A percentile compares a stretch with the other conserved stretches of the same genome.
phyloP scores from a whole-genome alignment of 2,888 invertebrate genomes.

The Ornithoptera priamus region DNA sequence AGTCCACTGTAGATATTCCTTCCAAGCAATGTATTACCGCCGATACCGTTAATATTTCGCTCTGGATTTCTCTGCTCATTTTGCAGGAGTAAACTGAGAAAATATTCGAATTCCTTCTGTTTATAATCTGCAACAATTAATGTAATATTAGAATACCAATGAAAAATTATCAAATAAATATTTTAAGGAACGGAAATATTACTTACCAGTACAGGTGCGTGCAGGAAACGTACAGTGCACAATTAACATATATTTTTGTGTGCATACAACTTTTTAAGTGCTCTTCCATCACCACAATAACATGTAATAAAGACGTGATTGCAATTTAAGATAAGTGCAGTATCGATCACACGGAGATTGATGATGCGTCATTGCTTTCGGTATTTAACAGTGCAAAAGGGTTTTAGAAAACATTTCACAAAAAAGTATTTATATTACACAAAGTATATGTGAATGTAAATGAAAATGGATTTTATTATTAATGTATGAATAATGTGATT shows the following conservation, averaged over 20 bases:
- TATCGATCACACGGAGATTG: constrained; percentile 14
- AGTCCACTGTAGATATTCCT: constrained; percentile 46
- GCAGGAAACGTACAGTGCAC: constrained; percentile 36
- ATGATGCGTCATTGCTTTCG: neutral
- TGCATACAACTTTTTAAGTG: constrained; percentile 37
- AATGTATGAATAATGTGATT: constrained; percentile 2
- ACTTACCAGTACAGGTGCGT: constrained; percentile 35
- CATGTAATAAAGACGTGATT: constrained; percentile 27
- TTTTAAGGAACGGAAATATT: constrained; percentile 22
- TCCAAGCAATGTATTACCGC: constrained; percentile 43
- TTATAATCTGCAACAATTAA: constrained; percentile 61
- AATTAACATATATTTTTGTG: constrained; percentile 32
- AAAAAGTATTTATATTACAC: neutral
- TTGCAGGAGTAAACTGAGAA: constrained; percentile 55
- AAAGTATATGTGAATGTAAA: no score
- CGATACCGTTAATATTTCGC: constrained; percentile 42
- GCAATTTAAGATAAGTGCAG: constrained; percentile 22
- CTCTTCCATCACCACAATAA: constrained; percentile 36
- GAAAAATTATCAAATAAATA: constrained; percentile 6
- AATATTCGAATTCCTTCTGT: constrained; percentile 57
- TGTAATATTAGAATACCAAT: constrained; percentile 14
- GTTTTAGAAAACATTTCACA: neutral
- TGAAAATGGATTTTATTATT: neutral
- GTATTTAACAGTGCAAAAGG: constrained; percentile 15
- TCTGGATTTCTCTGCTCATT: constrained; percentile 50